These are phyloP conservation scores for Streblospio benedicti DNA, from an alignment of 1,140 invertebrate species.

Conservation along the genomic window DNA sequence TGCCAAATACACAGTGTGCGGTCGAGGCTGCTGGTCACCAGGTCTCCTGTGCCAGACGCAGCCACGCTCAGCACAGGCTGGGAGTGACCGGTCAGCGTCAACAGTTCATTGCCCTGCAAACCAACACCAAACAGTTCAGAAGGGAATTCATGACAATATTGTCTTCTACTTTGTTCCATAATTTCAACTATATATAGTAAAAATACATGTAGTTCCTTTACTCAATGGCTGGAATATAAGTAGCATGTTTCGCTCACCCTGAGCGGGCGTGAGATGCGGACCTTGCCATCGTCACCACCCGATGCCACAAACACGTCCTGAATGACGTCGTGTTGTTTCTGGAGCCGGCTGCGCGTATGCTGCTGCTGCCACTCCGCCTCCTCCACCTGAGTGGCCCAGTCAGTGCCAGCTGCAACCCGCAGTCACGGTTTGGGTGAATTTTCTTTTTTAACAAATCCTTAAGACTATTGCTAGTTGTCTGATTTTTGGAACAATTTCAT, in stretches of 20 bases:
- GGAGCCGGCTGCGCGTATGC: conserved; percentile 7
- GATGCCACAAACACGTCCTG: conserved; percentile 37
- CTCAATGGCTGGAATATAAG: not conserved
- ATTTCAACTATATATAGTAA: not conserved
- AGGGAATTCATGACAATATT: not conserved
- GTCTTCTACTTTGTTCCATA: not conserved
- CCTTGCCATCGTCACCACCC: conserved; percentile 40
- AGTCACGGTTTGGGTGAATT: not conserved
- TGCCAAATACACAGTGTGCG: conserved; percentile 32
- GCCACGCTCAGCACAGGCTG: conserved; percentile 32
- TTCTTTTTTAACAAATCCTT: not conserved
- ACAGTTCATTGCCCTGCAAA: conserved; percentile 32
- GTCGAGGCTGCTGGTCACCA: conserved; percentile 33
- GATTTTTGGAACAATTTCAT: not conserved
- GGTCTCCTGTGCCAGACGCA: conserved; percentile 21
- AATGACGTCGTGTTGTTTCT: conserved; percentile 18
- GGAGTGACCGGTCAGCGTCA: conserved; percentile 33
- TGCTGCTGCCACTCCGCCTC: conserved; percentile 15
- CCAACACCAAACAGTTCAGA: conserved; percentile 7
- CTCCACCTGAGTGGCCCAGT: conserved; percentile 13
- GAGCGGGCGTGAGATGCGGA: conserved; percentile 41
- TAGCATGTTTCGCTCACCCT: conserved; percentile 25
- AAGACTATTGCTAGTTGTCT: not conserved
- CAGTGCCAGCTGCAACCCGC: not conserved
- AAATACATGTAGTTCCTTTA: not conserved